These are phyloP conservation scores for Apotomis capreana DNA, from an alignment of 2,888 invertebrate genomes.

Conservation along the genomic window DNA sequence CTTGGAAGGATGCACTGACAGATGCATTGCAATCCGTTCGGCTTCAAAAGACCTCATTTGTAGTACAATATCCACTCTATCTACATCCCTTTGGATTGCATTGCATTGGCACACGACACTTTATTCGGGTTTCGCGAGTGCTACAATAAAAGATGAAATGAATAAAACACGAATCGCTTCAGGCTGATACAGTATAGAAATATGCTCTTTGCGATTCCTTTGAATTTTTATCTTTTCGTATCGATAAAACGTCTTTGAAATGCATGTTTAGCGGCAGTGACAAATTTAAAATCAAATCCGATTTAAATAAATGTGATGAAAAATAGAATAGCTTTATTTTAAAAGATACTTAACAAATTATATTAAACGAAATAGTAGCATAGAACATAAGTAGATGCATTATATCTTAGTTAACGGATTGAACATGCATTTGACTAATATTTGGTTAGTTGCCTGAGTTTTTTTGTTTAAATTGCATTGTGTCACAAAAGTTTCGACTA, in stretches of 20 bases:
- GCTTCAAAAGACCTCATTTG: background rate
- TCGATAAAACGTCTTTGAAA: constrained; percentile 24
- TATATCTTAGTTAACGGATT: too few relatives aligned
- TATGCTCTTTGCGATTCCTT: constrained; percentile 22
- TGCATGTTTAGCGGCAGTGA: constrained; percentile 3
- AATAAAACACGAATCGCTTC: constrained; percentile 33
- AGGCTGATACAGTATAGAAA: constrained; percentile 14
- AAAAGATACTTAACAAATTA: too few relatives aligned
- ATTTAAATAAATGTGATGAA: background rate
- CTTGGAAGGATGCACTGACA: constrained; percentile 56
- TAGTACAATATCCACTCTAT: constrained; percentile 7
- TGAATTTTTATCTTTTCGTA: constrained; percentile 28
- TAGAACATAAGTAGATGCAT: too few relatives aligned
- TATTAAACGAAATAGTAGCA: too few relatives aligned
- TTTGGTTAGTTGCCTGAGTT: too few relatives aligned
- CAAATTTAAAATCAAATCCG: background rate
- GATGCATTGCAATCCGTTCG: constrained; percentile 52
- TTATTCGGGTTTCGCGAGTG: constrained; percentile 48
- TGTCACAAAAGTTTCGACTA: background rate
- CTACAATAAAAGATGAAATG: constrained; percentile 48
- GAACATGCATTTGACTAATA: too few relatives aligned
- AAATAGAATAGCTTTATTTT: background rate
- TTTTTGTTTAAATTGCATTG: background rate
- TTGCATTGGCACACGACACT: constrained; percentile 46
- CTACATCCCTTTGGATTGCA: background rate